A percentile compares a stretch with the other conserved stretches of the same genome.
phyloP scores from a whole-genome alignment of 1,140 invertebrate genomes.

The Caenorhabditis tropicalis region DNA sequence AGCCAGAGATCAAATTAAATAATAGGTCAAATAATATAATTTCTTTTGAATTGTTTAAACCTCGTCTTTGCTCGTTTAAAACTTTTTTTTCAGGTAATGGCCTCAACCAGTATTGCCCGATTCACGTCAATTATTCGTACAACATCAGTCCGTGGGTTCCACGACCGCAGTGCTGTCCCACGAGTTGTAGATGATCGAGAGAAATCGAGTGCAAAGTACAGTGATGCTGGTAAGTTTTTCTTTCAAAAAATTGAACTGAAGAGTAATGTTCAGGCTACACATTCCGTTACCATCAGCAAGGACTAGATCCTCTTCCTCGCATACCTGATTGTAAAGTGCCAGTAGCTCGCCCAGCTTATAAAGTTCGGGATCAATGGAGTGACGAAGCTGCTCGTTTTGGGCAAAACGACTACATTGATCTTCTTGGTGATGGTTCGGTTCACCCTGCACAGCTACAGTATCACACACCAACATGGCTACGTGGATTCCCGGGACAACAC shows the following conservation, averaged over 20 bases:
- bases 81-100: not conserved
- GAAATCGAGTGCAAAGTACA: slow-evolving; percentile 20
- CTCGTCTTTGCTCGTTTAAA: not conserved
- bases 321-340: slow-evolving; percentile 65
- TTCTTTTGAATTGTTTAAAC: not conserved
- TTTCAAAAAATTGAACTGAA: too few species aligned
- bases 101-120: not conserved
- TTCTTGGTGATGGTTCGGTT: slow-evolving; percentile 62
- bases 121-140: not conserved
- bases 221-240: slow-evolving; percentile 6
- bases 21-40: too few species aligned
- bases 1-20: too few species aligned
- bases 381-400: slow-evolving; percentile 65
- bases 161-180: slow-evolving; percentile 63
- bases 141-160: slow-evolving; percentile 32
- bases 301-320: slow-evolving; percentile 67
- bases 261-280: slow-evolving; percentile 61
- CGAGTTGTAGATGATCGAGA: slow-evolving; percentile 58
- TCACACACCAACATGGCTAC: slow-evolving; percentile 69
- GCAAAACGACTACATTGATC: slow-evolving; percentile 71
- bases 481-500: slow-evolving; percentile 71
- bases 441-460: slow-evolving; percentile 72
- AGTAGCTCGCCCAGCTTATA: slow-evolving; percentile 60
- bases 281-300: slow-evolving; percentile 70
- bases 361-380: slow-evolving; percentile 58